phyloP scores from a whole-genome alignment of 2,113 vertebrate genomes.

The Oncorhynchus mykiss region DNA sequence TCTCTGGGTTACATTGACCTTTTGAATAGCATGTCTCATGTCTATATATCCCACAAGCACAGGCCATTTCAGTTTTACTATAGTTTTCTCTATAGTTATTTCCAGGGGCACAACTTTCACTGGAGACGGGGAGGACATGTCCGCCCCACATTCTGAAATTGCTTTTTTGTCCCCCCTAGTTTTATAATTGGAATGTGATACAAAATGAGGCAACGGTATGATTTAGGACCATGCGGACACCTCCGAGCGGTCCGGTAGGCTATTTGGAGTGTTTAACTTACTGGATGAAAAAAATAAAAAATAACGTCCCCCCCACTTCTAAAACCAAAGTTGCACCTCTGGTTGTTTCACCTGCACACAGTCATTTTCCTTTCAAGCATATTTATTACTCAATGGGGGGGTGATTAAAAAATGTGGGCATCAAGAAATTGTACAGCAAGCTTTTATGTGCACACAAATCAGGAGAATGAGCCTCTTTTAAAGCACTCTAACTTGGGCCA shows the following conservation, averaged over 20 bases:
- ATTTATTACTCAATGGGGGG: constrained; percentile 33
- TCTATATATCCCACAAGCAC: neutral
- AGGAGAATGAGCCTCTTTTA: neutral
- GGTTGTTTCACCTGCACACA: constrained; percentile 44
- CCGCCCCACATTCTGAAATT: too few relatives aligned
- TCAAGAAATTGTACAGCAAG: constrained; percentile 56
- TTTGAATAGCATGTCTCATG: neutral
- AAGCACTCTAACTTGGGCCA: neutral
- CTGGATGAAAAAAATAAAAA: too few relatives aligned
- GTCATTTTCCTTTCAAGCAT: constrained; percentile 44
- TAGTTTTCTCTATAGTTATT: neutral
- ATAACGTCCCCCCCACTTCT: too few relatives aligned
- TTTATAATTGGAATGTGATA: too few relatives aligned
- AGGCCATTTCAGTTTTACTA: neutral
- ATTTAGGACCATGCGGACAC: too few relatives aligned
- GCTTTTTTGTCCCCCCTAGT: too few relatives aligned
- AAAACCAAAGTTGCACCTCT: too few relatives aligned
- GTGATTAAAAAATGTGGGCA: constrained; percentile 29
- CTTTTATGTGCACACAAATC: constrained; percentile 17
- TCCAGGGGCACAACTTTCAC: too few relatives aligned
- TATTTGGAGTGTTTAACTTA: too few relatives aligned
- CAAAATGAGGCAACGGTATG: too few relatives aligned
- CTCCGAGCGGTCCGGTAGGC: too few relatives aligned
- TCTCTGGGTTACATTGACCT: neutral
- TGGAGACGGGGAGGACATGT: too few relatives aligned